Conservation (phyloP, 53 echinoderm and acorn worm genomes). For the Echinarachnius parma region DNA sequence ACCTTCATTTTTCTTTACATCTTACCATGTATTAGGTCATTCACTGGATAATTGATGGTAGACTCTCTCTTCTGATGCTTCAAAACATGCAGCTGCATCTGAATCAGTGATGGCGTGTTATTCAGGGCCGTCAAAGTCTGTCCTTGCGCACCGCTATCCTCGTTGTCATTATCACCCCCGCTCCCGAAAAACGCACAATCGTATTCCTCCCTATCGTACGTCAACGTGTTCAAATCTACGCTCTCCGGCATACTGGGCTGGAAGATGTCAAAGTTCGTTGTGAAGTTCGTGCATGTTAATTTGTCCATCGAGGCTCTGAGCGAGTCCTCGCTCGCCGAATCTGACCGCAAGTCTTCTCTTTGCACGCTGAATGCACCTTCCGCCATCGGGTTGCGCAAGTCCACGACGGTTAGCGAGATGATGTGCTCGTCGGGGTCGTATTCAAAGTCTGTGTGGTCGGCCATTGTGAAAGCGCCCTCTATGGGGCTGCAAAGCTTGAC, state of each 20-base stretch:
- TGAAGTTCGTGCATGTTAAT: constrained; percentile 54
- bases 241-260: constrained; percentile 71
- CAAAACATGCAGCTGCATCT: constrained; percentile 66
- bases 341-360: neutral
- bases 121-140: constrained; percentile 49
- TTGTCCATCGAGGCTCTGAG: constrained; percentile 56
- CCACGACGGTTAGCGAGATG: constrained; percentile 13
- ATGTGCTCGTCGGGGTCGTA: constrained; percentile 67
- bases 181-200: constrained; percentile 76
- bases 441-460: constrained; percentile 73
- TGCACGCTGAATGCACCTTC: neutral
- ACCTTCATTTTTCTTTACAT: neutral
- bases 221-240: constrained; percentile 75
- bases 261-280: constrained; percentile 64
- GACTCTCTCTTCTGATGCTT: constrained; percentile 67
- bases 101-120: constrained; percentile 74
- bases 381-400: constrained; percentile 8
- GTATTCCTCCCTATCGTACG: constrained; percentile 85
- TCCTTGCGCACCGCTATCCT: constrained; percentile 1
- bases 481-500: constrained; percentile 72
- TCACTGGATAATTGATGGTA: constrained; percentile 52
- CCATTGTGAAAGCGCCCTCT: constrained; percentile 77
- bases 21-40: constrained; percentile 69
- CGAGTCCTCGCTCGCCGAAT: neutral
- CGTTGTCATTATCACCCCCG: neutral